Evolutionary conservation across 2,113 vertebrate species (phyloP), one percentile per base, ranked within the genome.

Genomic region (Ophthalmolycus amberensis): DNA sequence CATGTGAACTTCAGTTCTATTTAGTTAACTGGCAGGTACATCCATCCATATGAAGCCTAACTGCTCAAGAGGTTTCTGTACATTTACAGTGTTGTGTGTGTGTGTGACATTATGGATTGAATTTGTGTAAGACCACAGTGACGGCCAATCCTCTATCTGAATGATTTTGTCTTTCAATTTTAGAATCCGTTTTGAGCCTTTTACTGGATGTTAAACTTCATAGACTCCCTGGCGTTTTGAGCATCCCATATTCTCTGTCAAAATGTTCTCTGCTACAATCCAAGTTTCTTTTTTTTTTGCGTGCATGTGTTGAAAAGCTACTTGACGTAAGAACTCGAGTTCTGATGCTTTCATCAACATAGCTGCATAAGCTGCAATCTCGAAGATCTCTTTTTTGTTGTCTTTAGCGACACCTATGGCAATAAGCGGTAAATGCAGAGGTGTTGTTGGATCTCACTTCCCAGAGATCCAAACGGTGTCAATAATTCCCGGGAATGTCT

Each of bases 131-230:
- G 52, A 77, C 29, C n/a, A 42, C 15, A 44, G 9, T 32, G 18
- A 60, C 62, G 58, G 25, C 59, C 0, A 12, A 44, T 83, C 46
- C 52, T 38, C 11, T 58, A 29, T 70, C 50, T 79, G 54, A 80
- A 48, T 59, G 25, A 42, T 27, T 18, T 44, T 85, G 18, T 22
- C 65, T 75, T 77, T 60, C 40, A 77, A 75, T 82, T 71, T 59
- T 64, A 5, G 46, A 81, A 69, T 85, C 37, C 37, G 70, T 58
- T 87, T 79, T 77, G 56, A 77, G 46, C 66, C 65, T 77, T 46
- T 72, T 71, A 7, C 10, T 83, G 42, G 27, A 54, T 84, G 68
- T 84, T 75, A 22, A 72, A 71, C 29, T 16, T 75, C 82, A 84
- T 79, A 69, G 50, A 70, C 67, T 82, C 88, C 58, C 74, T 66